Evolutionary conservation across 1,140 invertebrate species (phyloP).

Genomic region (Bombus waltoni): DNA sequence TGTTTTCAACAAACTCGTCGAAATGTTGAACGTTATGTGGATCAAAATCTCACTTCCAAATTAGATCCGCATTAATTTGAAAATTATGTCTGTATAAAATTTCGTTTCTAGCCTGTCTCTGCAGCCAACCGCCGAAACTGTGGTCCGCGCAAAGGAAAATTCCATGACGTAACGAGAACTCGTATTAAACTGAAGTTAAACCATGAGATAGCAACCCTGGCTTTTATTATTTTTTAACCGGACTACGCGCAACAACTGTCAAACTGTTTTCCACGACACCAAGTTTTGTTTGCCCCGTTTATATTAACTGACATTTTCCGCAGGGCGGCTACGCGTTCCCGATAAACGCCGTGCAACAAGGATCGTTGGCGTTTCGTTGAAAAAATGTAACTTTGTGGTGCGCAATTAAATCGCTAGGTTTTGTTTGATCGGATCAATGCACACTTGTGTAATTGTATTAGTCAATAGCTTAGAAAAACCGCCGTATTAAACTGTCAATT

Average conservation of each 20-base stretch:
- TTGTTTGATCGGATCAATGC: constrained; percentile 12
- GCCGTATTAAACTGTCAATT: neutral
- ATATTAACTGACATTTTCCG: neutral
- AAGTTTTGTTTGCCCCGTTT: neutral
- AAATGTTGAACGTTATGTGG: neutral
- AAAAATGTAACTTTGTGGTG: too few relatives aligned
- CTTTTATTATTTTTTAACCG: neutral
- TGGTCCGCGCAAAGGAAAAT: neutral
- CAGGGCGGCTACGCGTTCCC: neutral
- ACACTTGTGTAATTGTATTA: neutral
- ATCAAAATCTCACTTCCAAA: constrained; percentile 25
- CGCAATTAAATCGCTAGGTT: constrained; percentile 19
- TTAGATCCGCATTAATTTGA: constrained; percentile 14
- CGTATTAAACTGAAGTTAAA: neutral
- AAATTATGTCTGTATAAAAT: constrained; percentile 9
- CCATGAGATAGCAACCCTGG: neutral
- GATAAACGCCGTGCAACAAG: neutral
- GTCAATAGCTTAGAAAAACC: neutral
- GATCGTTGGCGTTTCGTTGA: neutral
- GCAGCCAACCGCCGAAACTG: neutral
- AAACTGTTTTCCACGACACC: neutral
- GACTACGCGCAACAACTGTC: neutral
- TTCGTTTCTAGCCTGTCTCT: neutral
- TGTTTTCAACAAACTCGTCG: neutral
- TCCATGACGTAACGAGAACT: too few relatives aligned